phyloP scores from a whole-genome alignment of 2,888 invertebrate genomes.

The Calliphora vomitoria region DNA sequence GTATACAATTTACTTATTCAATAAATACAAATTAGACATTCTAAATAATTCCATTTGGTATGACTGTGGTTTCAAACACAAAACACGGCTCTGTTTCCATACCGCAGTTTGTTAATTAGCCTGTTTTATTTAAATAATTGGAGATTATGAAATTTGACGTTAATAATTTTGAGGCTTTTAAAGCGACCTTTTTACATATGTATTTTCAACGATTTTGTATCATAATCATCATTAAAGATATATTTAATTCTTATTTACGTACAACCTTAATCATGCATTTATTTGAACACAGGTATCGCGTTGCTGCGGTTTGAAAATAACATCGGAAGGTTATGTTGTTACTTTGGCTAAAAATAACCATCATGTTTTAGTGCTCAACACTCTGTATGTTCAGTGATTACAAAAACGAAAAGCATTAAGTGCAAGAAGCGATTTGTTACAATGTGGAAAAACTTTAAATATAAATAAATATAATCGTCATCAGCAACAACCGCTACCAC shows the following conservation, averaged over 20 bases:
- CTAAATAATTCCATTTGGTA: too few relatives aligned
- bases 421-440: conserved; percentile 77
- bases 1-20: too few relatives aligned
- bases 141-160: too few relatives aligned
- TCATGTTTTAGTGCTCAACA: conserved; percentile 98
- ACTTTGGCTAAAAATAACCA: conserved; percentile 99
- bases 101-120: too few relatives aligned
- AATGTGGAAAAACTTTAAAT: conserved; percentile 66
- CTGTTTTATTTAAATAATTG: too few relatives aligned
- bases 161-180: too few relatives aligned
- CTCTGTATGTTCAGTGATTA: conserved; percentile 95
- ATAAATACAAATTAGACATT: too few relatives aligned
- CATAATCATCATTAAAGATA: too few relatives aligned
- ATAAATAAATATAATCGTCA: conserved; percentile 75
- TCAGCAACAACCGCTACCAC: conserved; percentile 73
- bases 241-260: not conserved
- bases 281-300: conserved; percentile 91
- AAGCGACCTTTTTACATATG: not conserved
- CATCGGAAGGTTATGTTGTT: conserved; percentile 97
- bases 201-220: not conserved
- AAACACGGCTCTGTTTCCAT: too few relatives aligned
- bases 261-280: not conserved
- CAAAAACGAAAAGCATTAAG: conserved; percentile 81
- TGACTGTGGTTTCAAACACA: too few relatives aligned
- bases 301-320: conserved; percentile 98